Conservation (phyloP, 2,113 vertebrate genomes). For the Cepphus grylle region DNA sequence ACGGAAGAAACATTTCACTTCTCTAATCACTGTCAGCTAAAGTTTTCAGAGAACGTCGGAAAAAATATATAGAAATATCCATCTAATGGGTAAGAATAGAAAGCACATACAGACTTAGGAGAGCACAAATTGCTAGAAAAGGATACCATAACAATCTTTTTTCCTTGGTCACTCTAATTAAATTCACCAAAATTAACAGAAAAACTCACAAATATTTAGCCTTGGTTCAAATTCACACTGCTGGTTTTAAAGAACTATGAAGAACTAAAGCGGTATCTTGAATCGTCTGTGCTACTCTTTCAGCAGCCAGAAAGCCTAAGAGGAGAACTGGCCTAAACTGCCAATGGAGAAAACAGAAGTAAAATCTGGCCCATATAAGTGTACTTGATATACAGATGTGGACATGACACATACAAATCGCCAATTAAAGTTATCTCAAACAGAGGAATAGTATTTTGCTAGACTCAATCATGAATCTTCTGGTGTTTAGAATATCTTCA, state of each 20-base stretch:
- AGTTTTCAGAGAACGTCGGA: not conserved
- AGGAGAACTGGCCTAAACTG: not conserved
- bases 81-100: not conserved
- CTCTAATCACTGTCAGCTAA: not conserved
- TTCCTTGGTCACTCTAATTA: not conserved
- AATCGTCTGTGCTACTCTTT: not conserved
- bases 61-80: not conserved
- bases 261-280: not conserved
- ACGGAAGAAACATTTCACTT: not conserved
- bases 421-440: not conserved
- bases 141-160: not conserved
- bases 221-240: not conserved
- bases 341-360: not conserved
- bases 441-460: not conserved
- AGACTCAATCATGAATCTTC: not conserved
- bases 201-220: not conserved
- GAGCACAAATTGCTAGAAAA: not conserved
- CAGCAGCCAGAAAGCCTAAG: constrained; percentile 25
- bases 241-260: not conserved
- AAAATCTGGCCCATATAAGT: not conserved
- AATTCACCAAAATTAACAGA: not conserved
- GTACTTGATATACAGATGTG: not conserved
- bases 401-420: not conserved
- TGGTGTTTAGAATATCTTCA: not conserved
- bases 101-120: not conserved